Evolutionary conservation across 2,113 vertebrate species (phyloP), one percentile per base, ranked within the genome.

Genomic region (Coturnix japonica): DNA sequence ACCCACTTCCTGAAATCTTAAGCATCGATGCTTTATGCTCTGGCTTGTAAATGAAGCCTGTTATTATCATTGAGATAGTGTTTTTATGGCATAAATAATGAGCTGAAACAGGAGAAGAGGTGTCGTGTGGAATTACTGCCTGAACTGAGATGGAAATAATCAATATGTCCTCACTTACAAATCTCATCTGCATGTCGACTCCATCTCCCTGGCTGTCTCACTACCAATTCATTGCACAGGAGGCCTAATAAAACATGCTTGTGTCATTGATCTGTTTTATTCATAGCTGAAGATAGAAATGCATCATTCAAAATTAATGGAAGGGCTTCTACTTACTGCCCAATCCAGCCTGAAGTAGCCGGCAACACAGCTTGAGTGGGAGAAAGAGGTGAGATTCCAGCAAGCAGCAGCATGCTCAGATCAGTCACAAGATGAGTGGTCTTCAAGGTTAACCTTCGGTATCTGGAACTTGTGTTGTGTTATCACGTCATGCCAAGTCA

Each of bases 51-150:
- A 97, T 97, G 97, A 97, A 97, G 97, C 96, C 96, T 97, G 93
- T 97, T 98, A 97, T 97, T 97, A 98, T 98, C 97, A 97, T 97
- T 94, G 97, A 97, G 97, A 96, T 97, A 96, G 97, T 97, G 96
- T 96, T 97, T 97, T 98, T 98, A 98, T 97, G 97, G 97, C 96
- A 97, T 98, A 98, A 98, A 98, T 98, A 97, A 98, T 97, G 97
- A 97, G 96, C 90, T 97, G 96, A 97, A 98, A 97, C 97, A 96
- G 95, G 94, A 57, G 54, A 96, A 96, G 94, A 95, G 43, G 95
- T 93, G 30, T 97, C 91, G 92, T 95, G 91, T 97, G 96, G 97
- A 98, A 98, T 97, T 98, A 98, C 97, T 97, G 97, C 96, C 94
- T 96, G 95, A 97, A 97, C 89, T 33, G 92, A 97, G 97, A 97